Base-by-base conservation (phyloP, 2,888 invertebrate genomes). In the Lithodes maja region DNA sequence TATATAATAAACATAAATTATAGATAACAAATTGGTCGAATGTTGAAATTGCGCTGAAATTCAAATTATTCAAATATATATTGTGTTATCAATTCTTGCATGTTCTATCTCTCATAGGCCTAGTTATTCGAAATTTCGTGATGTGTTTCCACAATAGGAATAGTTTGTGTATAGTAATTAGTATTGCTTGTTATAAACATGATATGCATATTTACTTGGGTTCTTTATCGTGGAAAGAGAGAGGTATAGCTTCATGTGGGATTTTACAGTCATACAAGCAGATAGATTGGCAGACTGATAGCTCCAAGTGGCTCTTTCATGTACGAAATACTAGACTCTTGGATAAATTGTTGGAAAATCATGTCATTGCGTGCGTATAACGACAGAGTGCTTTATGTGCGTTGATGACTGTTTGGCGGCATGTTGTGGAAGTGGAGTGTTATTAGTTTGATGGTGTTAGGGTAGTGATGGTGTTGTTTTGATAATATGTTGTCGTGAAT, bases 271-370 rank as follows among this genome's bases (percentile, higher is more conserved):
- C 7, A 9, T 9, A 12, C 15, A n/a, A n/a, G 3, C 9, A 3
- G 71, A n/a, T n/a, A n/a, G 71, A 71, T 71, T 71, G 71, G 71
- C 71, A 71, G 71, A n/a, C 3, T 71, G 71, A 71, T n/a, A 71
- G 71, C 71, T 71, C n/a, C 71, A n/a, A 71, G 71, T 71, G 71
- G 71, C n/a, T n/a, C 71, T n/a, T n/a, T 71, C 1, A 7, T n/a
- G 71, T 71, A n/a, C 71, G n/a, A n/a, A 71, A 71, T 71, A 3
- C 71, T 71, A 71, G 15, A 71, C n/a, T 71, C 9, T 71, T 7
- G 71, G 3, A 71, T 71, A 71, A 71, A 71, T 71, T 71, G 71
- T 71, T 71, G 71, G 33, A 33, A 33, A 33, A 33, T 33, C 33
- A 33, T 33, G 33, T 33, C 33, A 33, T 33, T 33, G 71, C 71